Evolutionary conservation across 2,888 invertebrate genomes (phyloP), one percentile per base, ranked within the genome.

Genomic region (Escarpia spicata): DNA sequence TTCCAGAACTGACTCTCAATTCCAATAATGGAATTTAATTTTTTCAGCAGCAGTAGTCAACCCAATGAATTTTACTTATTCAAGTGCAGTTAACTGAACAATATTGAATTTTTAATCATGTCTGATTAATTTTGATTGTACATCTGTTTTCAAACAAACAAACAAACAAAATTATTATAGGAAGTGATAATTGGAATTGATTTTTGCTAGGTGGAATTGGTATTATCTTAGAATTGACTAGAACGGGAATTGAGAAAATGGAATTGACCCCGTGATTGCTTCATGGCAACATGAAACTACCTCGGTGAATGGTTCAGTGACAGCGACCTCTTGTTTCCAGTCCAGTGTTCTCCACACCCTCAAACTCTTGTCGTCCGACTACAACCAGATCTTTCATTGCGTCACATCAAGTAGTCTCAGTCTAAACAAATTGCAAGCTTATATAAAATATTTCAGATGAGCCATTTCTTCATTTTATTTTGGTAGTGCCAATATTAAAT

Each of bases 341-440:
- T 99, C 99, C 0, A 98, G 97, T 0, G 99, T 99, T 95, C 98
- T 97, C 99, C 99, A 94, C 4, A 99, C 98, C 95, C 98, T 97
- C 43, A 99, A 97, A 31, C 98, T 98, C 95, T 98, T 98, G 96
- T 99, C 99, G 96, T 99, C 99, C 0, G 99, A 98, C 96, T 97
- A 94, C 37, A 94, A 94, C 26, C 4, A 75, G 75, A 75, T 75
- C 26, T 1, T 26, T 75, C 19, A n/a, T 26, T 75, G 75, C 10
- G 9, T 52, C 52, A 52, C 52, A 52, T 26, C 15, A 75, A 75
- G 19, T 75, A 75, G 15, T 75, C 75, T 26, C 75, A 75, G 26
- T 26, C n/a, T 75, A 26, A 75, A 75, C 15, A 75, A 4, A 75
- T 37, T 12, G 15, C 52, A 52, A 4, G 52, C 15, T 52, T 12